Evolutionary conservation across 92 coral and sea anemone genomes (phyloP).

Genomic region (Isaurus tuberculatus): DNA sequence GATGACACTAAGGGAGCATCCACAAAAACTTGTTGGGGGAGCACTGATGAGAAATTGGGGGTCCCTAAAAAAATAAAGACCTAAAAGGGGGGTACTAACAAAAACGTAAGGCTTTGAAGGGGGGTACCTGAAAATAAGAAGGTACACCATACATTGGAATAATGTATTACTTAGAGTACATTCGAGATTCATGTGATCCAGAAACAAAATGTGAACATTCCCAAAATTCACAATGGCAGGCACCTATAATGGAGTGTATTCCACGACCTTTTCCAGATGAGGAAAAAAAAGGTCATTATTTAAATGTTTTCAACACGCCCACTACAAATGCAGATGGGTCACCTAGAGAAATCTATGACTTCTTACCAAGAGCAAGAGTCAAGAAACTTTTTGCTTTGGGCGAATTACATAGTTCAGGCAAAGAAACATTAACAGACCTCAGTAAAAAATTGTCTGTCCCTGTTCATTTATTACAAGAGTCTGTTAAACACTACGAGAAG

Average conservation of each 20-base stretch:
- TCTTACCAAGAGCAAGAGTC: slow-evolving; percentile 30
- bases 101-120: no score
- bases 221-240: slow-evolving; percentile 1
- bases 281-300: not conserved
- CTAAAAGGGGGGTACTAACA: no score
- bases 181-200: no score
- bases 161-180: no score
- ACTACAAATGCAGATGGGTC: not conserved
- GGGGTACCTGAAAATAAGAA: no score
- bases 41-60: no score
- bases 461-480: not conserved
- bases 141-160: no score
- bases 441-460: slow-evolving; percentile 4
- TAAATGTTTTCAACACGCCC: not conserved
- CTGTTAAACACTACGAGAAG: not conserved
- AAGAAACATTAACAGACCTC: slow-evolving; percentile 8
- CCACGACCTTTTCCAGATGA: slow-evolving; percentile 17
- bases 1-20: no score
- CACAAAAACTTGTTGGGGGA: no score
- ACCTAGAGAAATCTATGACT: slow-evolving; percentile 1
- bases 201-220: slow-evolving; percentile 26
- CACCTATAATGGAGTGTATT: slow-evolving; percentile 28
- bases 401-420: not conserved
- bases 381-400: slow-evolving; percentile 34
- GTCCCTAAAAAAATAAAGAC: no score